A percentile compares a stretch with the other conserved stretches of the same genome.
phyloP scores from a whole-genome alignment of 2,888 invertebrate genomes.

The Sinopyrophorus schimmeli region DNA sequence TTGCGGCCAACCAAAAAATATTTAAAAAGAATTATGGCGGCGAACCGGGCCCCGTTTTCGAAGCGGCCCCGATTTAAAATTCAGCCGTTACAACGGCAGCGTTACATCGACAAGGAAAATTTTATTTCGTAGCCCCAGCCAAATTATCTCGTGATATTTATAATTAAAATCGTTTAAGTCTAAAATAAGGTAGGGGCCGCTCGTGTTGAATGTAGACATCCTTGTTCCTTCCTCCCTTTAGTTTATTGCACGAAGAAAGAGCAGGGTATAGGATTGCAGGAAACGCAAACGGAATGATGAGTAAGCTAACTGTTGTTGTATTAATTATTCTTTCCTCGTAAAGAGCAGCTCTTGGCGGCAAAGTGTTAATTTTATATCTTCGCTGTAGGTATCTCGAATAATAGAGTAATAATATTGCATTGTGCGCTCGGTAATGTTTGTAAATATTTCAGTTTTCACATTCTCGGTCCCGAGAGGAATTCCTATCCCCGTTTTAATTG shows the following conservation, averaged over 20 bases:
- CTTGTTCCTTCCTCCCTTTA: background rate
- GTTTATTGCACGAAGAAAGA: conserved; percentile 2
- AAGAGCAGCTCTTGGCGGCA: conserved; percentile 18
- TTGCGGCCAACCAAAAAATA: conserved; percentile 8
- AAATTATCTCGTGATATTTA: conserved; percentile 24
- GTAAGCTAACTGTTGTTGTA: conserved; percentile 19
- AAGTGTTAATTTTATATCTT: conserved; percentile 29
- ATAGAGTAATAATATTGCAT: conserved; percentile 21
- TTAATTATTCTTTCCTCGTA: conserved; percentile 29
- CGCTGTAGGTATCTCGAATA: conserved; percentile 16
- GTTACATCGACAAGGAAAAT: conserved; percentile 12
- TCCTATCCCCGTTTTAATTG: too few species aligned
- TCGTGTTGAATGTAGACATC: conserved; percentile 12
- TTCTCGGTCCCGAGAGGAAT: conserved; percentile 9
- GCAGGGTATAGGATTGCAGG: background rate
- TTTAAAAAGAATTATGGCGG: conserved; percentile 11
- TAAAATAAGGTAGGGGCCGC: conserved; percentile 13
- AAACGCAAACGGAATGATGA: conserved; percentile 7
- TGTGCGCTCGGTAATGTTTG: conserved; percentile 15
- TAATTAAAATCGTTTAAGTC: conserved; percentile 27
- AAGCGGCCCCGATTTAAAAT: conserved; percentile 8
- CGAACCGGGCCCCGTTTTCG: conserved; percentile 9
- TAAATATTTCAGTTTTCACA: conserved; percentile 17
- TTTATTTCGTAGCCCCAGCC: conserved; percentile 10
- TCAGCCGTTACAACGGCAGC: conserved; percentile 12